Evolutionary conservation across 2,113 vertebrate species (phyloP), one percentile per base, ranked within the genome.

Genomic region (Eublepharis macularius): DNA sequence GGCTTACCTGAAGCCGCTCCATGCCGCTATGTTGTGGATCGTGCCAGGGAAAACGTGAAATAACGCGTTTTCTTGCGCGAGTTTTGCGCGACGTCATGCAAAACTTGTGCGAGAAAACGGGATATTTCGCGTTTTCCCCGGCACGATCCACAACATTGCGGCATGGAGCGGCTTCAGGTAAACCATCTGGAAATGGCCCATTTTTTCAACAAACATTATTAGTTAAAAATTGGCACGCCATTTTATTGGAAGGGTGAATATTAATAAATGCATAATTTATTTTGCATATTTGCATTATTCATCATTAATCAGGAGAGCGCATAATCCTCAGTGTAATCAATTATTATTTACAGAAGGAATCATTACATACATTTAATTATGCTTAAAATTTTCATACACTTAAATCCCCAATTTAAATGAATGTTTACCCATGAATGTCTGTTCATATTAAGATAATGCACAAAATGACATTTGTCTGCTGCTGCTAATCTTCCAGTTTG

Each of bases 281-380:
- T 90, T 91, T 87, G 29, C 57, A 14, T 85, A 51, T 80, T 75
- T 91, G 3, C 76, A 65, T 90, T 69, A 32, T 45, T 36, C 87
- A 83, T 86, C 47, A 82, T 90, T 88, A 85, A 63, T 82, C 80
- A 93, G 80, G 57, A 7, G 32, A 70, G 54, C 63, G 83, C 80
- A 68, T 84, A 66, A 11, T 81, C 16, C 45, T 89, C 36, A 73
- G 10, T 79, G 70, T 63, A 87, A 90, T 83, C 57, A 85, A 82
- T 57, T 86, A 80, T 68, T 89, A 75, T 80, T 83, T 78, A 39
- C 14, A 87, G 60, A 81, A 81, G 47, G 68, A 79, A 90, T 76
- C 81, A 85, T 29, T 81, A 39, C 45, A 63, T 45, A 83, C 11
- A 76, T 2, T 43, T 81, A 84, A 89, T 90, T 80, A 85, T 29